Base-by-base conservation (phyloP, 2,113 vertebrate species). In the Lepisosteus oculatus region DNA sequence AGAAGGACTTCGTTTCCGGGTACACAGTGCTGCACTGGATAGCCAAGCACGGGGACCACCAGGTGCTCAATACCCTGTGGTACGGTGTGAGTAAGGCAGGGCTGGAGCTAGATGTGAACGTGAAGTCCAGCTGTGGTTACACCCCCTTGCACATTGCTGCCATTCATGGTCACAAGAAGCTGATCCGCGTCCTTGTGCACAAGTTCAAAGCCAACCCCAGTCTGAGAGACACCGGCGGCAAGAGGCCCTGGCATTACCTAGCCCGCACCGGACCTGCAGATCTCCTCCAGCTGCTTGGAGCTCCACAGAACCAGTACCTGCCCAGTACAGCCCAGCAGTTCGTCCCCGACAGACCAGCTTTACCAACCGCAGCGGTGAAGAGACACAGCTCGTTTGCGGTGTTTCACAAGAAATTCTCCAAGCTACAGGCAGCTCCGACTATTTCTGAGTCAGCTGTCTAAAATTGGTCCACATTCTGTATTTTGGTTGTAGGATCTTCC, bases 1-100 rank as follows among this genome's bases (percentile, higher is more conserved):
- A 81, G 74, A 89, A 77, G 17, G 97, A 99, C 80, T 99, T 99
- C 82, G 84, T 99, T 76, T 95, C 95, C 0, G 97, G 97, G 15
- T 99, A 92, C 82, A 99, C 94, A 0, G 90, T 93, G 1, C 89
- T 97, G 65, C 97, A 99, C 88, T 99, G 97, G 97, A 92, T 97
- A 61, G 95, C 95, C 70, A 98, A 98, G 78, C 97, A 97, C 0
- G 96, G 97, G 0, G 87, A 93, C 56, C 89, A 92, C 61, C 17
- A 83, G 0, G 96, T 93, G 57, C 90, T 99, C 79, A 92, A 92
- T 86, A 92, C 93, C 4, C 84, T 99, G 61, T 90, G 92, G 29
- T 88, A 84, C 0, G 92, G 90, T 0, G 94, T 94, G 0, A 70
- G 44, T 13, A 90, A 86, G 67, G 68, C 71, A 0, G 93, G 95